Evolutionary conservation across 2,797 vertebrate species (phyloP).

Genomic region (Arnoldichthys spilopterus): DNA sequence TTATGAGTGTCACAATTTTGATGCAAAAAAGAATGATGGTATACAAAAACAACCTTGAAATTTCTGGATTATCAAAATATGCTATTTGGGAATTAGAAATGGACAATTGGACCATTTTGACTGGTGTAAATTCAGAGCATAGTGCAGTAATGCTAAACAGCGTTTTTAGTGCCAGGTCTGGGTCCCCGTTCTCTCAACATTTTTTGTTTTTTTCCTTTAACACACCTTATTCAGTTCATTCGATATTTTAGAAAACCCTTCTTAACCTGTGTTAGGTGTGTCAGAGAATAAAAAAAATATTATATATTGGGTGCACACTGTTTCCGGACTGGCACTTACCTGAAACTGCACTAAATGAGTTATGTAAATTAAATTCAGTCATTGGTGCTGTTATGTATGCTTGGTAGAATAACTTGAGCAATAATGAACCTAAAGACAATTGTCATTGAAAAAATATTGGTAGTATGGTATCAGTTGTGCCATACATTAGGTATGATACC

Average conservation of each 20-base stretch:
- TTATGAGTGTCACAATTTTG: conserved; percentile 24
- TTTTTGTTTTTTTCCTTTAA: neutral
- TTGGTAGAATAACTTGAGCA: conserved; percentile 59
- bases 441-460: conserved; percentile 40
- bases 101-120: conserved; percentile 5
- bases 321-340: neutral
- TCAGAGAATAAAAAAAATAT: neutral
- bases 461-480: conserved; percentile 66
- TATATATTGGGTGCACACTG: neutral
- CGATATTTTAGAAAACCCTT: neutral
- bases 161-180: neutral
- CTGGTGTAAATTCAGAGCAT: conserved; percentile 21
- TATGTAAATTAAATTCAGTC: conserved; percentile 45
- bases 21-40: conserved; percentile 28
- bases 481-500: conserved; percentile 59
- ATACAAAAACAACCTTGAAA: conserved; percentile 13
- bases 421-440: conserved; percentile 59
- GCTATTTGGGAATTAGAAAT: conserved; percentile 18
- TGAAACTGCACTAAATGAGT: neutral
- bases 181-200: neutral
- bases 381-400: conserved; percentile 58
- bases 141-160: conserved; percentile 13
- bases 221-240: neutral
- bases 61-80: conserved; percentile 5
- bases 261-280: neutral